Base-by-base conservation (phyloP, 2,888 invertebrate genomes). In the Thecocarcelia acutangulata region DNA sequence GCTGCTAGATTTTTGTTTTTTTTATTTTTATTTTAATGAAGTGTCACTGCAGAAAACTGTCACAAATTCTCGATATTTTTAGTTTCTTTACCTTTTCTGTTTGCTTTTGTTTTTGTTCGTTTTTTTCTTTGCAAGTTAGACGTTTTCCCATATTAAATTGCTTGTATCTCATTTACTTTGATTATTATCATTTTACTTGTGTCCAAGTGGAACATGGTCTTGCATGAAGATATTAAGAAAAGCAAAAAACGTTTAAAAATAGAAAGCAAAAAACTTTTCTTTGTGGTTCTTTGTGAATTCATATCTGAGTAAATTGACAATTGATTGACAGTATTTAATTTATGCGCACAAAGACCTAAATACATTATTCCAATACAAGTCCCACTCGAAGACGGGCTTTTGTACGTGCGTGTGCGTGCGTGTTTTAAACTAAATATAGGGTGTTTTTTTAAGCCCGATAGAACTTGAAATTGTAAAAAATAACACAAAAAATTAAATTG, bases 1-100 rank as follows among this genome's bases (percentile, higher is more conserved):
- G 1, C 37, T 24, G 13, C n/a, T 54, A 17, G 3, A 1, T 33
- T 6, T 33, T 33, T 33, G 13, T 33, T 6, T 42, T 44, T 63
- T 33, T 19, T 42, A 8, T 40, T 44, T 44, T 64, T 56, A n/a
- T 46, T 70, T 58, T 72, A 81, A 81, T 76, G 61, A 81, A 76
- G 80, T 81, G 80, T 68, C 72, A 66, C 76, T 81, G 76, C 76
- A 72, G 76, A 76, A 72, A 81, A 81, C 70, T 81, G 76, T 81
- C 80, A 80, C 59, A 70, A 52, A 61, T 74, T 46, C 44, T 17
- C 13, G 24, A 13, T 46, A 8, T 8, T 48, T 74, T 73, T 54
- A 33, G 33, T 33, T 52, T 13, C 13, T 50, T 33, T 58, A 17
- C 44, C n/a, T 33, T 56, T 15, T 11, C 19, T 44, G 33, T 13